These are phyloP conservation scores for Lepilemur septentrionalis DNA, from an alignment of 2,797 vertebrate genomes.

Conservation along the genomic window DNA sequence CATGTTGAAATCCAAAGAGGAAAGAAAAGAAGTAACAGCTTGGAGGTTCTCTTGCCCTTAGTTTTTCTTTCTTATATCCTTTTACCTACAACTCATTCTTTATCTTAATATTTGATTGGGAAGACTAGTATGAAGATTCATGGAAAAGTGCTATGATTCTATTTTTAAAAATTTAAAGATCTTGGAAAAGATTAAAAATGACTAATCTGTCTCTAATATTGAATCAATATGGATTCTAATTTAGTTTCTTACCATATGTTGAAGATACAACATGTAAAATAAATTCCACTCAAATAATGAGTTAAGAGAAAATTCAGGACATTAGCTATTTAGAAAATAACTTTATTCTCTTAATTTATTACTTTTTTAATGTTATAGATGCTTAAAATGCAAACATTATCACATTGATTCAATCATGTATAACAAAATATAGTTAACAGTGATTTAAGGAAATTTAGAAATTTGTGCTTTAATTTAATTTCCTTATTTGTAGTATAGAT, in stretches of 20 bases:
- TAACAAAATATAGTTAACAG: neutral
- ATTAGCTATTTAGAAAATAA: neutral
- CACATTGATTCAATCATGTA: neutral
- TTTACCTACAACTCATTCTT: neutral
- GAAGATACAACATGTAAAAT: neutral
- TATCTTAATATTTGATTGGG: constrained; percentile 26
- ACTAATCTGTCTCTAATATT: neutral
- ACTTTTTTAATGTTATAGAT: neutral
- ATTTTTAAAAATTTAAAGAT: neutral
- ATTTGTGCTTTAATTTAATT: constrained; percentile 24
- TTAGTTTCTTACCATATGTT: neutral
- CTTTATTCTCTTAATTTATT: constrained; percentile 31
- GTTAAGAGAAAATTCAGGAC: constrained; percentile 16
- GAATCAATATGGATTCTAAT: constrained; percentile 25
- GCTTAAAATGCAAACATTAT: neutral
- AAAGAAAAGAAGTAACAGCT: neutral
- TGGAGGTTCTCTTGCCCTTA: neutral
- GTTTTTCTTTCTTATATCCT: neutral
- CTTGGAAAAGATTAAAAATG: neutral
- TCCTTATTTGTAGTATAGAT: constrained; percentile 31
- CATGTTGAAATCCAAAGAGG: neutral
- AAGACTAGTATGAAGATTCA: neutral
- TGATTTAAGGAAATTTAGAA: constrained; percentile 3
- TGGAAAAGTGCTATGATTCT: neutral
- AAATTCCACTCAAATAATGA: neutral